Percentiles rank a stretch among this genome's conserved stretches.
Evolutionary conservation across 1,140 invertebrate species (phyloP).

Genomic region (Drosophila lini): DNA sequence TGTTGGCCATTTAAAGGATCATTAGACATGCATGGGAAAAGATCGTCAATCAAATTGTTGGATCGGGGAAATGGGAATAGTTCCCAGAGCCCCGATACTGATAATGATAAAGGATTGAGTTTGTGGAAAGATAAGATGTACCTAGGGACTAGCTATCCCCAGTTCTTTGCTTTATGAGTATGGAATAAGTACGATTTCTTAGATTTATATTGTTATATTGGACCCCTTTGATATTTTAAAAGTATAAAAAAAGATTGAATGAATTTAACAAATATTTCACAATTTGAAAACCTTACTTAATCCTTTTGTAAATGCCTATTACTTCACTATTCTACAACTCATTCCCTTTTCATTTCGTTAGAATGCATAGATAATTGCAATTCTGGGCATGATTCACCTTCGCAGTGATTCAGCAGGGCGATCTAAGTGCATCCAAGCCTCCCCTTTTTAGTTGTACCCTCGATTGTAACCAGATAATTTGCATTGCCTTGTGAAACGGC

Average conservation of each 20-base stretch:
- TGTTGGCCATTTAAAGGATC: slow-evolving; percentile 58
- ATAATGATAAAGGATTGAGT: slow-evolving; percentile 14
- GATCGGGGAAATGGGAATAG: slow-evolving; percentile 14
- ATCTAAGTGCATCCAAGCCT: slow-evolving; percentile 33
- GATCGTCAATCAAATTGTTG: slow-evolving; percentile 26
- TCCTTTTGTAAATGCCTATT: no score
- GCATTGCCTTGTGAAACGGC: slow-evolving; percentile 38
- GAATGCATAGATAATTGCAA: neutral
- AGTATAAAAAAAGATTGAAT: neutral
- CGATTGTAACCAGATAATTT: slow-evolving; percentile 38
- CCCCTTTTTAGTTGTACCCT: slow-evolving; percentile 2
- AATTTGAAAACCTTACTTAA: neutral
- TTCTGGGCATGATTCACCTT: slow-evolving; percentile 30
- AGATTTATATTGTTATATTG: no score
- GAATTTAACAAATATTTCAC: no score
- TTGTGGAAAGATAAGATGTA: neutral
- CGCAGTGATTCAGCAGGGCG: slow-evolving; percentile 32
- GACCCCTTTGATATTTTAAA: no score
- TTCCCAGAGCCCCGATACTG: slow-evolving; percentile 3
- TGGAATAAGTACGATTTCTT: no score
- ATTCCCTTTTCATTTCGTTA: neutral
- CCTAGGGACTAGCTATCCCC: neutral
- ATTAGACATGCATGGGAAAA: slow-evolving; percentile 47
- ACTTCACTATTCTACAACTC: no score
- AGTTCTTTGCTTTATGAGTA: neutral